Evolutionary conservation across 2,113 vertebrate species (phyloP).

Genomic region (Phaethornis superciliosus): DNA sequence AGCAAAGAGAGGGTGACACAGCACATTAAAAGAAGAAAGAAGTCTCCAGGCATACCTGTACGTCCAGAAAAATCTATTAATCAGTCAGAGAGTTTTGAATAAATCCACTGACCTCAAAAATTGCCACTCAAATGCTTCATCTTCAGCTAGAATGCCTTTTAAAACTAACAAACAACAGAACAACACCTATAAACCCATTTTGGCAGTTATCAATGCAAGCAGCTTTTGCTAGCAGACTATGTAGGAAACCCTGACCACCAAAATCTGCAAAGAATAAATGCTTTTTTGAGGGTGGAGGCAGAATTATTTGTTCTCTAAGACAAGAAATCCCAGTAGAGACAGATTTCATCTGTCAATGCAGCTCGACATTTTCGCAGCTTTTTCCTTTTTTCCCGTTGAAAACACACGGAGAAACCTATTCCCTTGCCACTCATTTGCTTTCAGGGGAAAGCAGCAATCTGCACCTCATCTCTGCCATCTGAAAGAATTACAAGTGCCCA

Average conservation of each 20-base stretch:
- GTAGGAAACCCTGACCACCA: not conserved
- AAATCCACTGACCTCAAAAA: not conserved
- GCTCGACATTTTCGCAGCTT: not conserved
- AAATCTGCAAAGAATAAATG: not conserved
- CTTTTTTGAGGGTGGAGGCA: rapidly evolving
- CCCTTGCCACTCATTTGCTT: not conserved
- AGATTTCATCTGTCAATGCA: not conserved
- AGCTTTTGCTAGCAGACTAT: not conserved
- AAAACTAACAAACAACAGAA: too few species aligned
- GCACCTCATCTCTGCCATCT: not conserved
- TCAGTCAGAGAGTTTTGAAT: not conserved
- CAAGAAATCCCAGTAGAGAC: not conserved
- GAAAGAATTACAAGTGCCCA: not conserved
- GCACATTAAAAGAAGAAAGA: not conserved
- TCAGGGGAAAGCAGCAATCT: not conserved
- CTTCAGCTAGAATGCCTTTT: not conserved
- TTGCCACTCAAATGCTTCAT: not conserved
- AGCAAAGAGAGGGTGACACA: not conserved
- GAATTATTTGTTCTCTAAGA: not conserved
- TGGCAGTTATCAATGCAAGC: not conserved
- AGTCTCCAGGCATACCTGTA: not conserved
- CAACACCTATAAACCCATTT: not conserved
- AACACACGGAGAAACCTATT: rapidly evolving
- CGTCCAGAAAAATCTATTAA: not conserved
- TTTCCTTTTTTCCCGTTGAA: not conserved